Percentiles rank a stretch among this genome's conserved stretches.
Evolutionary conservation across 1,140 invertebrate genomes (phyloP).

Genomic region (Oncopodura yosiiana): DNA sequence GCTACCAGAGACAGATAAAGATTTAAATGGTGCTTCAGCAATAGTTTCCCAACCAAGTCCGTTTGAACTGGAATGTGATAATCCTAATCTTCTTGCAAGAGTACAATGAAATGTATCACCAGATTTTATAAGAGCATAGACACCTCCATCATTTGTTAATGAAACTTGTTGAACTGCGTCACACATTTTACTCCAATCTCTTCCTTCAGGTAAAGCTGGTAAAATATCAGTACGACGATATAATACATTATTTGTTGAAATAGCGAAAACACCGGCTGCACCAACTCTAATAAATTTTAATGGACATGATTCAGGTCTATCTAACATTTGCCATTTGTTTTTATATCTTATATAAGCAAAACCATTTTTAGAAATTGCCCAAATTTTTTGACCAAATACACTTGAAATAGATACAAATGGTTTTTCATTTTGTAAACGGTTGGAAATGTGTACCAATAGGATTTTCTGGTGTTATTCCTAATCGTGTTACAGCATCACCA

Average conservation of each 20-base stretch:
- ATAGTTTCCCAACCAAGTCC: constrained; percentile 31
- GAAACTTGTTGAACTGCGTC: constrained; percentile 29
- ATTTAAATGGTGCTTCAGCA: not conserved
- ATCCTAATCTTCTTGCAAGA: constrained; percentile 22
- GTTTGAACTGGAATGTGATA: constrained; percentile 12
- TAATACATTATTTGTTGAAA: constrained; percentile 34
- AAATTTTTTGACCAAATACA: constrained; percentile 58
- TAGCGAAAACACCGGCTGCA: constrained; percentile 23
- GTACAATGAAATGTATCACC: constrained; percentile 21
- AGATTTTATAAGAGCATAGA: constrained; percentile 26
- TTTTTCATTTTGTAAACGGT: constrained; percentile 65
- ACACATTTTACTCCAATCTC: constrained; percentile 37
- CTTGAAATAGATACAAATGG: constrained; percentile 53
- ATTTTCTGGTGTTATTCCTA: constrained; percentile 54
- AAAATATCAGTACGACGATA: constrained; percentile 41
- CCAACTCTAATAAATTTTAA: constrained; percentile 36
- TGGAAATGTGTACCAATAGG: constrained; percentile 66
- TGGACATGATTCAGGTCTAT: constrained; percentile 34
- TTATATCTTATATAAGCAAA: constrained; percentile 53
- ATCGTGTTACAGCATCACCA: constrained; percentile 68
- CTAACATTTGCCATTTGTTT: constrained; percentile 36
- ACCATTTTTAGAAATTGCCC: constrained; percentile 75
- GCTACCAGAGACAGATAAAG: not conserved
- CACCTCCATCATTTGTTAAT: constrained; percentile 12
- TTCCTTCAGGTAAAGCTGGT: constrained; percentile 40